phyloP scores from a whole-genome alignment of 2,797 vertebrate species.

The Halcyon smyrnensis region DNA sequence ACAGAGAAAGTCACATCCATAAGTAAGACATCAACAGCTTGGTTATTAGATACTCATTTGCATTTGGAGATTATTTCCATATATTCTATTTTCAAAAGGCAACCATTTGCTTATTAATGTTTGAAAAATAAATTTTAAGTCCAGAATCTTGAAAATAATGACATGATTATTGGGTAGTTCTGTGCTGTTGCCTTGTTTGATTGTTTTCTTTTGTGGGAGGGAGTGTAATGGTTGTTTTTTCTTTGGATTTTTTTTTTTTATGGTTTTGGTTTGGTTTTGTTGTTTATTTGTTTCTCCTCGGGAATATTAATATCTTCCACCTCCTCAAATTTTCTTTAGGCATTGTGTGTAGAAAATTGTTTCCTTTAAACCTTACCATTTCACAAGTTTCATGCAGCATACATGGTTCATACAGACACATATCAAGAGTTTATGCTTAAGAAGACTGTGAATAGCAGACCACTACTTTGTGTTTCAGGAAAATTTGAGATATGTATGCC shows the following conservation, averaged over 20 bases:
- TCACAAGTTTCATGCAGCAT: background rate
- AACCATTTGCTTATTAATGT: background rate
- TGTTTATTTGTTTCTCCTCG: background rate
- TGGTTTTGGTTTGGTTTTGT: background rate
- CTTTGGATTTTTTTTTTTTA: background rate
- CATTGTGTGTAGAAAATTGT: background rate
- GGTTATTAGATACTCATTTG: background rate
- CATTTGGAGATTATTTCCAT: background rate
- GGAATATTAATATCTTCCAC: background rate
- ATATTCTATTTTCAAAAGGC: background rate
- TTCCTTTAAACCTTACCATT: background rate
- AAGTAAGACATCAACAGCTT: background rate
- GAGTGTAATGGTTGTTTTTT: background rate
- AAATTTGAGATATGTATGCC: background rate
- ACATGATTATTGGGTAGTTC: background rate
- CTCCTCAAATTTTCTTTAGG: background rate
- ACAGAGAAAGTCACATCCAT: background rate
- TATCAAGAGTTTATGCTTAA: background rate
- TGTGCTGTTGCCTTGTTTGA: background rate
- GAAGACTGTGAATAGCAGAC: background rate
- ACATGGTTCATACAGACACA: background rate
- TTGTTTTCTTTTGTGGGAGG: background rate
- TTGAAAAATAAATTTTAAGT: background rate
- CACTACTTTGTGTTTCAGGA: background rate
- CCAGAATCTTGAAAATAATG: background rate